Conservation (phyloP, 2,797 vertebrate species). For the Sparidentex hasta region DNA sequence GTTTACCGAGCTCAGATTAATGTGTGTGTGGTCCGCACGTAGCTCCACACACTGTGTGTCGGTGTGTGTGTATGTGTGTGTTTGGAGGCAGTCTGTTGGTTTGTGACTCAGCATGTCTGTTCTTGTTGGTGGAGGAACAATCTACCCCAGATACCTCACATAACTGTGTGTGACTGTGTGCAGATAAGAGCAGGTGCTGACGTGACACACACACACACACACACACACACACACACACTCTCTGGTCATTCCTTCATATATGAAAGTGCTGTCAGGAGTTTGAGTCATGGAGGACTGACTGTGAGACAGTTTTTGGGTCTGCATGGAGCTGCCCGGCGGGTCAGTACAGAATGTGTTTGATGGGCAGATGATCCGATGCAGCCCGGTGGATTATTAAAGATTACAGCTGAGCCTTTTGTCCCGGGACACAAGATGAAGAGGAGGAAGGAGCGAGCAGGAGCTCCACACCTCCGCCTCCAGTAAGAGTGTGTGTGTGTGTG, state of each 20-base stretch:
- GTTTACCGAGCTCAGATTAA: neutral
- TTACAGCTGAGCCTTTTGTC: conserved; percentile 68
- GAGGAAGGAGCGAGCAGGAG: conserved; percentile 90
- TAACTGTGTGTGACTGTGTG: conserved; percentile 49
- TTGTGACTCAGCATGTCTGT: conserved; percentile 54
- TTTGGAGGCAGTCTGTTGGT: neutral
- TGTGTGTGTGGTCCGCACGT: conserved; percentile 18
- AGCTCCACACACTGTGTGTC: conserved; percentile 17
- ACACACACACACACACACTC: neutral
- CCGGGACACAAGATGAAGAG: conserved; percentile 88
- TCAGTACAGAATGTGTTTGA: conserved; percentile 15
- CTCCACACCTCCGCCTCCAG: conserved; percentile 91
- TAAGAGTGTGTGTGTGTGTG: conserved; percentile 81
- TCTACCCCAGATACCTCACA: conserved; percentile 62
- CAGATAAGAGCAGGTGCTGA: conserved; percentile 58
- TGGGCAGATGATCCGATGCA: conserved; percentile 47
- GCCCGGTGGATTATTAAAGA: conserved; percentile 67
- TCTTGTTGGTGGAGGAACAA: conserved; percentile 49
- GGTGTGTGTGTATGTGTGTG: conserved; percentile 21
- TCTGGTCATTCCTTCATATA: conserved; percentile 26
- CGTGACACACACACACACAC: conserved; percentile 14
- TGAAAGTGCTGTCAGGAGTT: neutral
- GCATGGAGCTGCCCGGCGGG: neutral
- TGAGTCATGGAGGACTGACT: conserved; percentile 15
- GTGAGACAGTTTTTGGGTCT: neutral